Evolutionary conservation across 2,797 vertebrate species (phyloP).

Genomic region (Alcedo quadribrachys): DNA sequence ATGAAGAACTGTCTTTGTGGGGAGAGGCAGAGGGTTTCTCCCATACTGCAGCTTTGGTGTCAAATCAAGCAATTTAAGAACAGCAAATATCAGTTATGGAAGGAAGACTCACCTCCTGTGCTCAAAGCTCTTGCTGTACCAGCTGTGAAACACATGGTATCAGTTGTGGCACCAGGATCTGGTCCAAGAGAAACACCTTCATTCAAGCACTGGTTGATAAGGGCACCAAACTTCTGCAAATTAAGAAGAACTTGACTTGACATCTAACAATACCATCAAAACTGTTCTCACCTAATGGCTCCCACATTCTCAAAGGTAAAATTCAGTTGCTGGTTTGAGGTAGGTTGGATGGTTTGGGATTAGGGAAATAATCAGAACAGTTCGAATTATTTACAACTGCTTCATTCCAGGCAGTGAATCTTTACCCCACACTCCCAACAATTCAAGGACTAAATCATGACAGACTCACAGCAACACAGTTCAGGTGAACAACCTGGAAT

Average conservation of each 20-base stretch:
- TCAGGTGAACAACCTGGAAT: background rate
- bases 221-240: background rate
- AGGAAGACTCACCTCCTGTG: background rate
- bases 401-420: background rate
- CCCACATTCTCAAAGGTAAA: background rate
- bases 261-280: background rate
- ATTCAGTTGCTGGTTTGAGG: background rate
- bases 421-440: background rate
- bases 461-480: background rate
- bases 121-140: background rate
- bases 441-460: background rate
- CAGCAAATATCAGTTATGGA: background rate
- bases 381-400: background rate
- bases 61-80: background rate
- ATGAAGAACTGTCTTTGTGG: background rate
- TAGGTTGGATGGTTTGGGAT: background rate
- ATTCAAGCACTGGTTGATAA: background rate
- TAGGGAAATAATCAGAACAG: background rate
- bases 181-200: background rate
- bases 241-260: background rate
- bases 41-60: background rate
- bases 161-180: background rate
- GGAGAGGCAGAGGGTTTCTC: background rate
- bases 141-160: accelerated
- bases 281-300: background rate